Evolutionary conservation across 2,797 vertebrate genomes (phyloP).

Genomic region (Malurus splendens): DNA sequence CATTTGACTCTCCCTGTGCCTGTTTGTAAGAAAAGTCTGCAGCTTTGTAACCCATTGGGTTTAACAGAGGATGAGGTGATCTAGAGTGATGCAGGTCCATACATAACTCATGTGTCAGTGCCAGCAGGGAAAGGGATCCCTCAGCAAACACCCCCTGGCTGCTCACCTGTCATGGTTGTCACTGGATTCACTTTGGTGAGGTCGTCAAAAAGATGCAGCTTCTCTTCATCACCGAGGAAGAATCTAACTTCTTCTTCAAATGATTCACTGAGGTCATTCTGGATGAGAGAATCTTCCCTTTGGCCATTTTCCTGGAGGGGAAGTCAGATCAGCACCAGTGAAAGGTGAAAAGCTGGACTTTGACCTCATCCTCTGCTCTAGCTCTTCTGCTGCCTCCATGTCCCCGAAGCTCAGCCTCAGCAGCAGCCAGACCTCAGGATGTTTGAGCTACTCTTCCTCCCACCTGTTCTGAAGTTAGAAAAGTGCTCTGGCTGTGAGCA

Average conservation of each 20-base stretch:
- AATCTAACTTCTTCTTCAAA: slow-evolving; percentile 79
- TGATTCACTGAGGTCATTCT: slow-evolving; percentile 60
- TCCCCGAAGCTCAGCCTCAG: not conserved
- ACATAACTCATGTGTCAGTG: not conserved
- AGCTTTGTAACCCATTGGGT: not conserved
- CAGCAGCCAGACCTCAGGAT: not conserved
- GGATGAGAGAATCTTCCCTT: slow-evolving; percentile 17
- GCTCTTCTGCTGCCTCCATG: not conserved
- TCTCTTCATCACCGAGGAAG: slow-evolving; percentile 82
- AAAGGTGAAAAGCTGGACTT: not conserved
- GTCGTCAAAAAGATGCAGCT: slow-evolving; percentile 86
- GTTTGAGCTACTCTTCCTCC: not conserved
- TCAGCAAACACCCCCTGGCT: not conserved
- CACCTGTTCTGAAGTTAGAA: not conserved
- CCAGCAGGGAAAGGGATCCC: not conserved
- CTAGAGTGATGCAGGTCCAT: accelerated
- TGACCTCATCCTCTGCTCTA: not conserved
- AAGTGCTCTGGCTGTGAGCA: not conserved
- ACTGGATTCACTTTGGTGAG: slow-evolving; percentile 96
- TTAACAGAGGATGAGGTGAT: not conserved
- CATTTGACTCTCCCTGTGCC: not conserved
- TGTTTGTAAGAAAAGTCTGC: not conserved
- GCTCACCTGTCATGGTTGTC: slow-evolving; percentile 84
- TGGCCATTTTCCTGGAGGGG: slow-evolving; percentile 71
- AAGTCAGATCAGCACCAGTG: not conserved